These are phyloP conservation scores for Labeo catla DNA, from an alignment of 2,113 vertebrate species.

Conservation along the genomic window DNA sequence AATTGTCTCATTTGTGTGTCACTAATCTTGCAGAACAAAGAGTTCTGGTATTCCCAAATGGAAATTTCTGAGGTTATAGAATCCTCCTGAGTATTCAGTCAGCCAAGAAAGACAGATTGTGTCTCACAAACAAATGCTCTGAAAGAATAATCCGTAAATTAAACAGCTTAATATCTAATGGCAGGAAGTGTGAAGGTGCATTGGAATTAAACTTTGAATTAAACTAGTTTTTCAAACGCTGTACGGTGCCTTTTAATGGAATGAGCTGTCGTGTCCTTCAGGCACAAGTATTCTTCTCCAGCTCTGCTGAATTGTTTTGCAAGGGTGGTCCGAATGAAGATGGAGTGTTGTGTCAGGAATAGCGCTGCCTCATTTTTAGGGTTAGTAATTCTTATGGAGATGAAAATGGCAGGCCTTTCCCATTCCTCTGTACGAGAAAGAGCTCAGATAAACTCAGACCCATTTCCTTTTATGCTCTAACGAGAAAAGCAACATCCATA, in stretches of 20 bases:
- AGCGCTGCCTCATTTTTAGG: slow-evolving; percentile 39
- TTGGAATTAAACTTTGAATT: slow-evolving; percentile 25
- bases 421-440: slow-evolving; percentile 14
- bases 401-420: slow-evolving; percentile 44
- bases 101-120: slow-evolving; percentile 25
- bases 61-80: slow-evolving; percentile 1
- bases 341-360: slow-evolving; percentile 33
- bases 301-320: slow-evolving; percentile 25
- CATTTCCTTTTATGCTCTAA: slow-evolving; percentile 33
- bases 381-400: slow-evolving; percentile 46
- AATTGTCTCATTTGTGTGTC: neutral
- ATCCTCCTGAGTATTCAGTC: neutral
- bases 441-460: slow-evolving; percentile 49
- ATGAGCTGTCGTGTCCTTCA: slow-evolving; percentile 23
- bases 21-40: slow-evolving; percentile 37
- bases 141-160: slow-evolving; percentile 33
- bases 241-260: neutral
- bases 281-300: slow-evolving; percentile 35
- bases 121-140: slow-evolving; percentile 14
- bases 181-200: slow-evolving; percentile 15
- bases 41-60: slow-evolving; percentile 7
- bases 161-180: slow-evolving; percentile 27
- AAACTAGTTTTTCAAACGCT: slow-evolving; percentile 37
- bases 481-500: slow-evolving; percentile 18
- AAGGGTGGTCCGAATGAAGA: slow-evolving; percentile 37